Base-by-base conservation (phyloP, 2,113 vertebrate species). In the Amblyornis subalaris region DNA sequence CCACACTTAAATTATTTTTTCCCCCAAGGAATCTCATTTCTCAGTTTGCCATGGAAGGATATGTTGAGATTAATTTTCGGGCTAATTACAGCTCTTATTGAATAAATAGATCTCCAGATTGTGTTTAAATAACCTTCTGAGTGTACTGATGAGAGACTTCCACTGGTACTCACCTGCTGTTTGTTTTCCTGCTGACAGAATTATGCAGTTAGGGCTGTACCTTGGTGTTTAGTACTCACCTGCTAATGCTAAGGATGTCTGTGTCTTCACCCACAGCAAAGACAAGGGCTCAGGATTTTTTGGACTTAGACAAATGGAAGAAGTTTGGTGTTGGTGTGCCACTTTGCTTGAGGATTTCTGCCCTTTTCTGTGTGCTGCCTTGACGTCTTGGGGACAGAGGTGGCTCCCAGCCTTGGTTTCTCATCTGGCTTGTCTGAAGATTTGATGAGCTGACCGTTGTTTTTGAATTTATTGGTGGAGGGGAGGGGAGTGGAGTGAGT, bases 11-110 rank as follows among this genome's bases (percentile, higher is more conserved):
- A 12, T n/a, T 73, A 61, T 40, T 70, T 84, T 61, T 92, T 50
- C 50, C 6, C n/a, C 31, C 26, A 77, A 73, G 64, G 75, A 94
- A 60, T 82, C 40, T 91, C 1, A 74, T 94, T 93, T 95, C 55
- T 85, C 12, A 35, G 3, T 70, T 74, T 86, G 25, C 51, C 25
- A 10, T 60, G 50, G 38, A 82, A n/a, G 66, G 38, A 67, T 64
- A n/a, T 54, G n/a, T 85, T 89, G 60, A 94, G 85, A 93, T 93
- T 94, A 91, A 94, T 95, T 91, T 94, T 15, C n/a, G 48, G 53
- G 36, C 67, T 94, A 95, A 91, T 96, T 95, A 74, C 82, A 85
- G 51, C 14, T 72, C 55, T 93, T 80, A 64, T 28, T 94, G 93
- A 84, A 88, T 85, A 94, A 90, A 73, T 33, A 71, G 67, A 45